Evolutionary conservation across 2,797 vertebrate genomes (phyloP).

Genomic region (Oceanodroma leucorhoa): DNA sequence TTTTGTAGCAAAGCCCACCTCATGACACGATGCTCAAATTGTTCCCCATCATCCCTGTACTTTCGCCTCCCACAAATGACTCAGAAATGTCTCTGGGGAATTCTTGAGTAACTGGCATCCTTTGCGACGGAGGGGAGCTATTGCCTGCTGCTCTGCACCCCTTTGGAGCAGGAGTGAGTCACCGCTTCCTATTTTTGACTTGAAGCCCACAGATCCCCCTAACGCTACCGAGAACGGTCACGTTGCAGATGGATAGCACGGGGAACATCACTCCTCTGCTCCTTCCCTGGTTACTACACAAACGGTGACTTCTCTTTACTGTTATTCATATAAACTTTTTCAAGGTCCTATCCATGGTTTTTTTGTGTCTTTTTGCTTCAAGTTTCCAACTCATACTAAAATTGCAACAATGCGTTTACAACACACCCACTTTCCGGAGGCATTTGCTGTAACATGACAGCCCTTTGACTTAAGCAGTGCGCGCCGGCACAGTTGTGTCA

Average conservation of each 20-base stretch:
- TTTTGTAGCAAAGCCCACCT: background rate
- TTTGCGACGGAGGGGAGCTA: rapidly evolving
- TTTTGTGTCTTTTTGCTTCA: background rate
- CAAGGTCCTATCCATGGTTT: rapidly evolving
- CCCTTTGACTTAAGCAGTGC: background rate
- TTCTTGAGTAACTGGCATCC: background rate
- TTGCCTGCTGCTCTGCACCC: background rate
- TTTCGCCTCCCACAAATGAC: background rate
- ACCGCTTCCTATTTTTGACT: rapidly evolving
- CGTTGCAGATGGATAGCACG: rapidly evolving
- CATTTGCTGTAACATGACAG: background rate
- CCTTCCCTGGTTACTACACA: background rate
- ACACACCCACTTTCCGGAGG: background rate
- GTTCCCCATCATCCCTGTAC: background rate
- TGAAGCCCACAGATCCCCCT: background rate
- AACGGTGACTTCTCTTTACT: background rate
- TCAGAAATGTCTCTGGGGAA: background rate
- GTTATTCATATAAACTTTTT: background rate
- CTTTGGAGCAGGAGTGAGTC: background rate
- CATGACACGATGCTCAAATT: background rate
- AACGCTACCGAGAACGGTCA: rapidly evolving
- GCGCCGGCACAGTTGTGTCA: background rate
- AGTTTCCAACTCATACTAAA: background rate
- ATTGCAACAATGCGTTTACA: background rate
- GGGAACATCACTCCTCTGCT: background rate